A percentile compares a stretch with the other conserved stretches of the same genome.
Conservation (phyloP, 2,113 vertebrate genomes). For the Motacilla tschutschensis region DNA sequence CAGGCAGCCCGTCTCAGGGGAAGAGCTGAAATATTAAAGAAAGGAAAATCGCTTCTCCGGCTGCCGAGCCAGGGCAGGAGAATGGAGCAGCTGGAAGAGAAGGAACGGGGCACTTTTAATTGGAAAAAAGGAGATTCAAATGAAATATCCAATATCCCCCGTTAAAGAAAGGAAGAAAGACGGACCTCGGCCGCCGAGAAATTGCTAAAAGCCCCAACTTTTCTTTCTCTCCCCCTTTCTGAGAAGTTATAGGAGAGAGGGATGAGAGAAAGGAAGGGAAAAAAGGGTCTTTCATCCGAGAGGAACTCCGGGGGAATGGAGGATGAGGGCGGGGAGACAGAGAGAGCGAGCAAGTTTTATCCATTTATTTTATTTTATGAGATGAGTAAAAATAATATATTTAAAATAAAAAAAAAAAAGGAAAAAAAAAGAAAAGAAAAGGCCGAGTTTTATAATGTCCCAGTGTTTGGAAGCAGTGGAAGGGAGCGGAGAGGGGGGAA, state of each 20-base stretch:
- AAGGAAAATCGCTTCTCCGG: constrained; percentile 55
- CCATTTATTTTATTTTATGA: constrained; percentile 65
- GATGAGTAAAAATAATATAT: constrained; percentile 64
- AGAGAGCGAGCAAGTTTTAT: constrained; percentile 53
- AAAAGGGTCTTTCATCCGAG: constrained; percentile 25
- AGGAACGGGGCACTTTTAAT: constrained; percentile 49
- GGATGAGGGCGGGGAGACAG: constrained; percentile 5
- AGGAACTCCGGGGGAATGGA: constrained; percentile 23
- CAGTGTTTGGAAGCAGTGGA: constrained; percentile 35
- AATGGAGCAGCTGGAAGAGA: constrained; percentile 26
- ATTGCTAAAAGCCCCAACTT: constrained; percentile 40
- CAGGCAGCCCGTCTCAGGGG: constrained; percentile 14
- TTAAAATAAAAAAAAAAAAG: neutral
- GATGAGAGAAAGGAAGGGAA: constrained; percentile 14
- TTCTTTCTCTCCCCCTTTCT: neutral
- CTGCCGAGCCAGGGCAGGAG: constrained; percentile 33
- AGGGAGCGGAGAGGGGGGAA: constrained; percentile 28
- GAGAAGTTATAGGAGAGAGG: constrained; percentile 44
- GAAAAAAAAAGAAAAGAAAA: neutral
- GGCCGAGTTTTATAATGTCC: constrained; percentile 57
- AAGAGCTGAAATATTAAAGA: constrained; percentile 59
- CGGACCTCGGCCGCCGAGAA: neutral
- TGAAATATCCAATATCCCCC: constrained; percentile 60
- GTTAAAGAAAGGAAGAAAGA: constrained; percentile 57
- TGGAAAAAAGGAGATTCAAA: constrained; percentile 66